These are phyloP conservation scores for Ophioninae sp. DNA, from an alignment of 2,888 invertebrate genomes.

Conservation along the genomic window DNA sequence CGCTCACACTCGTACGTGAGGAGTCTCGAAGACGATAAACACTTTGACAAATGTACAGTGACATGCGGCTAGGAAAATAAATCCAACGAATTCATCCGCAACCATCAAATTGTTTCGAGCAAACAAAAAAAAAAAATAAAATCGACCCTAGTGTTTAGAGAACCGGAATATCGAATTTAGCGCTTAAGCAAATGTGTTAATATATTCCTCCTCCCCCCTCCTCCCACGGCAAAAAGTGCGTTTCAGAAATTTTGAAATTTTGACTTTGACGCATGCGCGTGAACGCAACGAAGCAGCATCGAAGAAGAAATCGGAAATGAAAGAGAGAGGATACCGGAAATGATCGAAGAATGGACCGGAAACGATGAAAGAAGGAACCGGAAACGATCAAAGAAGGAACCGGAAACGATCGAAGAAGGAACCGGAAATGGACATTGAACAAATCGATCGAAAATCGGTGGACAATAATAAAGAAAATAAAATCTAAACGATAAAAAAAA, in stretches of 20 bases:
- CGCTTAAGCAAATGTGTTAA: constrained; percentile 25
- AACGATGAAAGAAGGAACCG: constrained; percentile 24
- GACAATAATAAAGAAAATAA: constrained; percentile 62
- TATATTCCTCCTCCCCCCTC: constrained; percentile 7
- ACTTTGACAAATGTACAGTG: neutral
- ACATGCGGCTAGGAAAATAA: neutral
- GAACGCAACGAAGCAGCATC: too few relatives aligned
- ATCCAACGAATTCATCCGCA: neutral
- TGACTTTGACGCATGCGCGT: too few relatives aligned
- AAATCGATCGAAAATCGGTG: constrained; percentile 62
- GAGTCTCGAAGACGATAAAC: constrained; percentile 2
- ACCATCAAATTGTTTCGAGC: neutral
- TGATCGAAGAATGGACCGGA: neutral
- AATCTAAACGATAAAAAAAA: constrained; percentile 36
- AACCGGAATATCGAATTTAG: constrained; percentile 8
- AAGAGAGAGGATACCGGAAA: neutral
- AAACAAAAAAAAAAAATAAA: neutral
- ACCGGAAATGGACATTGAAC: constrained; percentile 46
- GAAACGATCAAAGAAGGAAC: too few relatives aligned
- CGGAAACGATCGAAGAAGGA: constrained; percentile 42
- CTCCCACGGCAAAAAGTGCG: constrained; percentile 33
- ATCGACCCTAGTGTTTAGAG: neutral
- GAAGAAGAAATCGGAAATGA: too few relatives aligned
- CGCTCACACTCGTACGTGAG: neutral
- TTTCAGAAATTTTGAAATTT: constrained; percentile 43